These are phyloP conservation scores for Cosmia pyralina DNA, from an alignment of 2,888 invertebrate genomes.

Conservation along the genomic window DNA sequence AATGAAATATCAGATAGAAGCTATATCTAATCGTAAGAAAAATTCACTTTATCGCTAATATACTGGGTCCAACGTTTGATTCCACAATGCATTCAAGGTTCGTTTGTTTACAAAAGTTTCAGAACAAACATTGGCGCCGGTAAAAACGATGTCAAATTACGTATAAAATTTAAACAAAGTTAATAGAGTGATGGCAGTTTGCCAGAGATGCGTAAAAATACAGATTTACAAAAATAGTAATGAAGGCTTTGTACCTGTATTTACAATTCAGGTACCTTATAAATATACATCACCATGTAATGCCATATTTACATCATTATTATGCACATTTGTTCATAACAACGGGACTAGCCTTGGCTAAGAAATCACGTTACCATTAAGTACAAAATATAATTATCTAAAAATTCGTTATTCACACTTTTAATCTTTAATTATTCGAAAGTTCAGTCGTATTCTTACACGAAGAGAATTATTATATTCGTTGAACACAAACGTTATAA, in stretches of 20 bases:
- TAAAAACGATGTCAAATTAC: conserved; percentile 36
- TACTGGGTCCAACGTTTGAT: conserved; percentile 45
- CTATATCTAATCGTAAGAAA: conserved; percentile 4
- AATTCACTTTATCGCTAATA: conserved; percentile 8
- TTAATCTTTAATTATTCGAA: conserved; percentile 71
- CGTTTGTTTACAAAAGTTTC: conserved; percentile 32
- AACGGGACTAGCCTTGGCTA: conserved; percentile 89
- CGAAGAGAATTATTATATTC: conserved; percentile 76
- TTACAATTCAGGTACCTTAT: conserved; percentile 76
- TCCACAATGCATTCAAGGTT: conserved; percentile 22
- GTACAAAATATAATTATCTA: conserved; percentile 76
- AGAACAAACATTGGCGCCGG: conserved; percentile 40
- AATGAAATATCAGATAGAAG: conserved; percentile 37
- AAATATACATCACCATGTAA: conserved; percentile 75
- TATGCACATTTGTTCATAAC: conserved; percentile 84
- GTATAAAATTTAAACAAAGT: conserved; percentile 31
- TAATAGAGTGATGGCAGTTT: conserved; percentile 53
- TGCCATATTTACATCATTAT: conserved; percentile 79
- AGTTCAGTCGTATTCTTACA: conserved; percentile 81
- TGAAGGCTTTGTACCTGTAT: conserved; percentile 71
- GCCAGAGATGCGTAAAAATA: conserved; percentile 55
- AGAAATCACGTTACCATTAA: conserved; percentile 70
- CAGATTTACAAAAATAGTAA: conserved; percentile 59
- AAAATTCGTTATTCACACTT: conserved; percentile 86
- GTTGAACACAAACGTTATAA: conserved; percentile 82